phyloP scores from a whole-genome alignment of 2,113 vertebrate species.

The Microcebus griseorufus region DNA sequence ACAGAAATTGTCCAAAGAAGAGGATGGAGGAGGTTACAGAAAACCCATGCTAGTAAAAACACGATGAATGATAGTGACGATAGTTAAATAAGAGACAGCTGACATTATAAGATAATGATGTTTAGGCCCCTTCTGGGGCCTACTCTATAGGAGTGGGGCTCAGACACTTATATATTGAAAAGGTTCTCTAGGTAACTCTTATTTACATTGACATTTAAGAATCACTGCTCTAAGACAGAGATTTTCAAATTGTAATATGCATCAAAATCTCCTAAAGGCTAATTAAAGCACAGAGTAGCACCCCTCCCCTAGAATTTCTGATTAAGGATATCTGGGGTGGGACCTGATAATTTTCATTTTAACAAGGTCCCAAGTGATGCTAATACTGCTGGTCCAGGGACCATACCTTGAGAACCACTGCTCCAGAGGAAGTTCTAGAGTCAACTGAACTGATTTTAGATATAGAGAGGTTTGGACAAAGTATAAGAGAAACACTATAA shows the following conservation, averaged over 20 bases:
- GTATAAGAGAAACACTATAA: neutral
- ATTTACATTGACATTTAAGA: neutral
- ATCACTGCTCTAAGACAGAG: neutral
- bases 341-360: neutral
- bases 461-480: neutral
- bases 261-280: neutral
- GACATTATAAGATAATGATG: neutral
- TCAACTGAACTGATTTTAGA: neutral
- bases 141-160: neutral
- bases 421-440: neutral
- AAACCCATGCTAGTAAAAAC: neutral
- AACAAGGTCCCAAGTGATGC: neutral
- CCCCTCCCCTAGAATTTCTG: neutral
- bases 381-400: neutral
- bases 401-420: neutral
- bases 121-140: neutral
- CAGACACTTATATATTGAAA: neutral
- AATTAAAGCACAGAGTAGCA: neutral
- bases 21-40: neutral
- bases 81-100: neutral
- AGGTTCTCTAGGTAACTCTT: neutral
- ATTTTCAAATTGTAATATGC: neutral
- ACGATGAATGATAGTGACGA: neutral
- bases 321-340: neutral
- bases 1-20: neutral